phyloP scores from a whole-genome alignment of 2,113 vertebrate species.

The Lontra canadensis region DNA sequence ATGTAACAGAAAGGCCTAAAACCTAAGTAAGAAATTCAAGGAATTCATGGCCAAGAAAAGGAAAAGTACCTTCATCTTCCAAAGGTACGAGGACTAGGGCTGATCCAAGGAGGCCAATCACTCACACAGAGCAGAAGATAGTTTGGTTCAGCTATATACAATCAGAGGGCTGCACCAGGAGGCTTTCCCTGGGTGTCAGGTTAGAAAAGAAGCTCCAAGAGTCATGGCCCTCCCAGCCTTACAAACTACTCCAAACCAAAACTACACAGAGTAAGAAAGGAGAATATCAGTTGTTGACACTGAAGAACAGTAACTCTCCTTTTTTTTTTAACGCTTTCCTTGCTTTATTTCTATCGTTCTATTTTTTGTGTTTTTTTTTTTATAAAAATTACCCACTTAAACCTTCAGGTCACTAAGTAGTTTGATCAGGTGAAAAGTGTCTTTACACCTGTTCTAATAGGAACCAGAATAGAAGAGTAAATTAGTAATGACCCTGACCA shows the following conservation, averaged over 20 bases:
- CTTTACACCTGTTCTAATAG: background rate
- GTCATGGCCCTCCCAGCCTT: background rate
- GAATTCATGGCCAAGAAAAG: background rate
- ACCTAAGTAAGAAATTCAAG: background rate
- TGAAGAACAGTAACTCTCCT: background rate
- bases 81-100: background rate
- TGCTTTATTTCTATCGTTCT: background rate
- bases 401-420: constrained; percentile 8
- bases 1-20: constrained; percentile 14
- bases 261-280: background rate
- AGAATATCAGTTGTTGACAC: background rate
- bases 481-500: background rate
- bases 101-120: background rate
- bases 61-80: background rate
- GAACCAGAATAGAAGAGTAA: background rate
- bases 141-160: background rate
- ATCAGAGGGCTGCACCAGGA: background rate
- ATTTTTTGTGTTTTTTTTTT: background rate
- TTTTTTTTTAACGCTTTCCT: background rate
- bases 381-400: background rate
- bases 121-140: background rate
- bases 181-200: background rate
- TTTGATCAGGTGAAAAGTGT: constrained; percentile 13
- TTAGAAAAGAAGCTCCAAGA: background rate
- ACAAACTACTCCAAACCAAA: background rate